These are phyloP conservation scores for Botia kubotai DNA, from an alignment of 2,797 vertebrate species.

Conservation along the genomic window DNA sequence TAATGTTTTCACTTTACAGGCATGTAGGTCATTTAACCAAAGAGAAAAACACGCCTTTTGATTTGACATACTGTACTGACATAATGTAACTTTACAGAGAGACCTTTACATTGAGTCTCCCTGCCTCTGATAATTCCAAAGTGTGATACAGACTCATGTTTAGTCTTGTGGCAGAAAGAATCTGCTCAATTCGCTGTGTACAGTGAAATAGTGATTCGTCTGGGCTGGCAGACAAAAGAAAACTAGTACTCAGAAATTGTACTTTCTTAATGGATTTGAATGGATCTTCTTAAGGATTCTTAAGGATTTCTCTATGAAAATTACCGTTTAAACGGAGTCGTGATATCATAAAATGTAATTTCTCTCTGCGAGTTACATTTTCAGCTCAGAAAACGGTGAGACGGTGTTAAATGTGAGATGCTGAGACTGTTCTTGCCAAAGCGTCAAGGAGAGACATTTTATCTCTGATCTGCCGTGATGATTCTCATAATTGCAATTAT, in stretches of 20 bases:
- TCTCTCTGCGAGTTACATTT: background rate
- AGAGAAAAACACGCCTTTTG: too few species aligned
- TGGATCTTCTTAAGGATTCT: too few species aligned
- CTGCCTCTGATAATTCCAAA: too few species aligned
- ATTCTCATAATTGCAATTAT: conserved; percentile 13
- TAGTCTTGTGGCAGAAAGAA: conserved; percentile 8
- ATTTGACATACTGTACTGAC: too few species aligned
- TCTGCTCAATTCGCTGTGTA: background rate
- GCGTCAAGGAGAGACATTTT: conserved; percentile 35
- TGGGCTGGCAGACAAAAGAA: background rate
- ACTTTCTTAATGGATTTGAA: too few species aligned
- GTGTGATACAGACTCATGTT: background rate
- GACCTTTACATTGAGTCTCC: too few species aligned
- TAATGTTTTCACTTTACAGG: too few species aligned
- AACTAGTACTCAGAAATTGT: background rate
- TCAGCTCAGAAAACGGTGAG: accelerated
- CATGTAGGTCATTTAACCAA: too few species aligned
- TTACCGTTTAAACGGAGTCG: background rate
- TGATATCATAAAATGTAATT: background rate
- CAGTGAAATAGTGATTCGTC: conserved; percentile 9
- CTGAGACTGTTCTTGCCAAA: conserved; percentile 1
- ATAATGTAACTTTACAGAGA: too few species aligned
- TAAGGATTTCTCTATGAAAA: background rate
- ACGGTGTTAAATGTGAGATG: background rate
- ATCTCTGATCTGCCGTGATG: conserved; percentile 24